A percentile compares a stretch with the other conserved stretches of the same genome.
These are phyloP conservation scores for Drosophila aff. DNA, from an alignment of 1,140 invertebrate species.

Conservation along the genomic window DNA sequence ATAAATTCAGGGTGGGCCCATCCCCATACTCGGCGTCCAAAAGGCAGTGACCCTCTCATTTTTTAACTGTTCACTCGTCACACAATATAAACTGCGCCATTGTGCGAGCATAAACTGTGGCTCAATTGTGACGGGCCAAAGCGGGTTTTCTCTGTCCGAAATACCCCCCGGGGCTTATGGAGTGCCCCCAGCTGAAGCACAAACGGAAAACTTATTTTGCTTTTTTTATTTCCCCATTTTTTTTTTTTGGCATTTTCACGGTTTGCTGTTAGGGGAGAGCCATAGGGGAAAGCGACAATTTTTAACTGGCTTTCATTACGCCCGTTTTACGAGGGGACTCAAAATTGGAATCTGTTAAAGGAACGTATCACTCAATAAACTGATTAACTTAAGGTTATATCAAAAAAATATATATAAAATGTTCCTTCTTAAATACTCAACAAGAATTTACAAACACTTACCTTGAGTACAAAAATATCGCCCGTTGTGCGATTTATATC, in stretches of 20 bases:
- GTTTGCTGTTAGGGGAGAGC: constrained; percentile 3
- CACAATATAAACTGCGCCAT: constrained; percentile 66
- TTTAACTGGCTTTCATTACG: constrained; percentile 70
- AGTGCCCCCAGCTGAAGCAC: constrained; percentile 7
- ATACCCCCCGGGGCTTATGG: constrained; percentile 6
- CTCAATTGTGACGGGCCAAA: constrained; percentile 65
- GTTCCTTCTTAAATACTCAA: constrained; percentile 3
- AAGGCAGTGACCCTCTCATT: background rate
- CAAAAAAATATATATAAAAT: background rate
- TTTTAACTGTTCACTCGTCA: constrained; percentile 55
- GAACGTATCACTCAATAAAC: background rate
- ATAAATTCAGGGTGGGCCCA: constrained; percentile 17
- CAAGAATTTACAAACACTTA: constrained; percentile 67
- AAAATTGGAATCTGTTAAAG: constrained; percentile 33
- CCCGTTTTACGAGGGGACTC: constrained; percentile 19
- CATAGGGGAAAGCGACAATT: background rate
- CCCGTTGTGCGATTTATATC: constrained; percentile 89
- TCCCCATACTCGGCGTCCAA: background rate
- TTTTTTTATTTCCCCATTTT: constrained; percentile 4
- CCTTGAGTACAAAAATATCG: constrained; percentile 88
- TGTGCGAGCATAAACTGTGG: constrained; percentile 68
- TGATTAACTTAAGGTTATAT: background rate
- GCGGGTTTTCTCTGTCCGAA: constrained; percentile 15
- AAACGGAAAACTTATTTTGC: constrained; percentile 46
- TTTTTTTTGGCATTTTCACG: constrained; percentile 23